Conservation (phyloP, 2,797 vertebrate genomes). For the Sebastes hopkinsi region DNA sequence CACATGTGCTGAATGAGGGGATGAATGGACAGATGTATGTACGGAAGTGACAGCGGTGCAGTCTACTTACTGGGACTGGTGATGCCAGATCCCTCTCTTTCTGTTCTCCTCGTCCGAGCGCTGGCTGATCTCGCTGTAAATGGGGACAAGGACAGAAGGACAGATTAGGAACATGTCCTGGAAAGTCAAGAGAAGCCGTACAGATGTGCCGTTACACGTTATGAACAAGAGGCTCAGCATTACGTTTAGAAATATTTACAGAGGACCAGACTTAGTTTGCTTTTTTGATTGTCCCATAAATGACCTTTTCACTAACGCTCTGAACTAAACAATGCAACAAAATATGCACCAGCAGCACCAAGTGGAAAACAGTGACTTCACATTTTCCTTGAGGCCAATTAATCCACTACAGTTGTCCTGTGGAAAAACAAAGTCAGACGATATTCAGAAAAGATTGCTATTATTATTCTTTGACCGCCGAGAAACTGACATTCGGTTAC, state of each 20-base stretch:
- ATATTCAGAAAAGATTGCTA: slow-evolving; percentile 16
- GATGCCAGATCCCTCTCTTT: slow-evolving; percentile 65
- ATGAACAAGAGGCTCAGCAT: not conserved
- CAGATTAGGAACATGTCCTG: not conserved
- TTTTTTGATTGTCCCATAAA: not conserved
- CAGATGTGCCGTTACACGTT: not conserved
- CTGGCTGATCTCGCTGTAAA: slow-evolving; percentile 69
- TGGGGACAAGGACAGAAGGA: slow-evolving; percentile 1
- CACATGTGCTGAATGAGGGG: not conserved
- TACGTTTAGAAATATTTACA: not conserved
- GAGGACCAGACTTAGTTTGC: not conserved
- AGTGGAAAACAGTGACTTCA: slow-evolving; percentile 28
- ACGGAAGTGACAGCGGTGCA: not conserved
- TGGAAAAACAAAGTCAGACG: slow-evolving; percentile 37
- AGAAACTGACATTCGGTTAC: slow-evolving; percentile 4
- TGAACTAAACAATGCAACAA: not conserved
- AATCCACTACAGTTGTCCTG: slow-evolving; percentile 13
- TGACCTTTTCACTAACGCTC: not conserved
- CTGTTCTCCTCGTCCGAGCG: slow-evolving; percentile 64
- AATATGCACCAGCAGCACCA: not conserved
- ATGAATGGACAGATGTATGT: not conserved
- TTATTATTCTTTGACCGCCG: slow-evolving; percentile 14
- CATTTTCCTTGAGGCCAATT: slow-evolving; percentile 12
- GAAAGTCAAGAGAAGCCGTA: not conserved
- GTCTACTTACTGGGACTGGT: slow-evolving; percentile 75